phyloP scores from a whole-genome alignment of 2,888 invertebrate genomes.

The Phymatocera aterrima region DNA sequence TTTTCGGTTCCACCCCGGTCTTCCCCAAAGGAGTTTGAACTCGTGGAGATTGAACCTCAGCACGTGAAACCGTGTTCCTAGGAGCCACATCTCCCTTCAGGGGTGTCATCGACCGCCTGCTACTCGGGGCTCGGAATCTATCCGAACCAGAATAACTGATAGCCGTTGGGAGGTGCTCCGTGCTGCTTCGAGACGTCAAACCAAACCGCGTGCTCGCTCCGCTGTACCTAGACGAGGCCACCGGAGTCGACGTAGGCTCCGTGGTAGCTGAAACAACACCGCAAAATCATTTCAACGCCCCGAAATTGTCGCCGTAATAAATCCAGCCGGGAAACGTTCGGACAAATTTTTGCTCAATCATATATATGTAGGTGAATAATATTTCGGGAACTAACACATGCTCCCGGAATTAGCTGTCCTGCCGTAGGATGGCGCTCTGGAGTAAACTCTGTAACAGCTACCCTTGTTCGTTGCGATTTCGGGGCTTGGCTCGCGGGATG shows the following conservation, averaged over 20 bases:
- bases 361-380: slow-evolving; percentile 40
- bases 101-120: slow-evolving; percentile 42
- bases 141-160: slow-evolving; percentile 62
- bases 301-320: background rate
- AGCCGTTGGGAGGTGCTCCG: slow-evolving; percentile 56
- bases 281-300: slow-evolving; percentile 1
- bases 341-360: slow-evolving; percentile 22
- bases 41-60: slow-evolving; percentile 33
- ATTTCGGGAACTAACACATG: slow-evolving; percentile 51
- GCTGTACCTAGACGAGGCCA: slow-evolving; percentile 59
- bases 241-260: slow-evolving; percentile 60
- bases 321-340: slow-evolving; percentile 27
- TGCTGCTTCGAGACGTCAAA: slow-evolving; percentile 54
- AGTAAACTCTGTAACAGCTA: slow-evolving; percentile 53
- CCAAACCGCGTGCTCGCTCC: slow-evolving; percentile 56
- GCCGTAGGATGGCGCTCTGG: slow-evolving; percentile 61
- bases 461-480: slow-evolving; percentile 64
- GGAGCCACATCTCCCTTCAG: slow-evolving; percentile 52
- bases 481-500: slow-evolving; percentile 79
- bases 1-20: slow-evolving; percentile 38
- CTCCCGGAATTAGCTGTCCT: slow-evolving; percentile 56
- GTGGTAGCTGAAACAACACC: slow-evolving; percentile 58
- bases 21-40: slow-evolving; percentile 41
- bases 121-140: slow-evolving; percentile 58
- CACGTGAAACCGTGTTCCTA: slow-evolving; percentile 41